Evolutionary conservation across 2,888 invertebrate species (phyloP), one percentile per base, ranked within the genome.

Genomic region (Brachynemurus nebulosus): DNA sequence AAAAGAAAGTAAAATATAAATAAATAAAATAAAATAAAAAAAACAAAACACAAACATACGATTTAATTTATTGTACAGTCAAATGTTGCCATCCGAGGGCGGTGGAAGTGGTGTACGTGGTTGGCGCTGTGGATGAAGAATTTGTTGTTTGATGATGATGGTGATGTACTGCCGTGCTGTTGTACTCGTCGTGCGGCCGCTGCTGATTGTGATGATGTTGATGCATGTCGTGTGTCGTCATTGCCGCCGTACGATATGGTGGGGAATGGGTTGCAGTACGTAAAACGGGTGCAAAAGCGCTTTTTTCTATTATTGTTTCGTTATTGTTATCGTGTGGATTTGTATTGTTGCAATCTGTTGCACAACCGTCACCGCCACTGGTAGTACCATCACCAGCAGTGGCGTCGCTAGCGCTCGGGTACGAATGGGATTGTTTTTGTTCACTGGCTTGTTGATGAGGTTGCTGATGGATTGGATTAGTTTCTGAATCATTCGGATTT

Each of bases 11-110:
- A n/a, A n/a, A n/a, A n/a, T n/a, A n/a, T n/a, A n/a, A n/a, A n/a
- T n/a, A n/a, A n/a, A n/a, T n/a, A n/a, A n/a, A n/a, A n/a, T n/a
- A n/a, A n/a, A n/a, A n/a, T n/a, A n/a, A 35, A 35, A 18, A 17
- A 37, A 18, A 8, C 14, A n/a, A 36, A 36, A 36, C 14, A 36
- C 14, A 16, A 36, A 36, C 11, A 49, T 64, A 59, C 70, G 72
- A 74, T 75, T 75, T n/a, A n/a, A n/a, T n/a, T n/a, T 75, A 75
- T 62, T 76, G 75, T 57, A 75, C 76, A 56, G 74, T 67, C 61
- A 76, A 71, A 64, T 72, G 72, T 63, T 74, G 74, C 73, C 76
- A 76, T 65, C 71, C 64, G 51, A 64, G 63, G 58, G 66, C 59
- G 54, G 63, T 60, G 54, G 30, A 30, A n/a, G n/a, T n/a, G 14